These are phyloP conservation scores for Eumacrocentrus americanus DNA, from an alignment of 2,888 invertebrate species.

Conservation along the genomic window DNA sequence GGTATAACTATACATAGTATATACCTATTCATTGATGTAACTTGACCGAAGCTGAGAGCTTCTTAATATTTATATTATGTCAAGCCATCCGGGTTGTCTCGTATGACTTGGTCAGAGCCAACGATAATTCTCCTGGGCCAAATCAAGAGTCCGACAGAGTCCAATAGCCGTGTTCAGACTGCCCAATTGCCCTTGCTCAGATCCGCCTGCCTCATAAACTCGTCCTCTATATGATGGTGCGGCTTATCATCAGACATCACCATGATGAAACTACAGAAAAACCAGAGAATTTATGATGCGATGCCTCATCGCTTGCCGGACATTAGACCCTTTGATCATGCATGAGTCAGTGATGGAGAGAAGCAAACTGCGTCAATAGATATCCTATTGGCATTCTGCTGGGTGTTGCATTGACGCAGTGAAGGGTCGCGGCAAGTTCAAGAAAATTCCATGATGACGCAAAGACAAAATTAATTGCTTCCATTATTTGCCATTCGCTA, in stretches of 20 bases:
- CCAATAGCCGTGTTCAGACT: conserved; percentile 51
- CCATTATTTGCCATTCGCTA: too few relatives aligned
- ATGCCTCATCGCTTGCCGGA: too few relatives aligned
- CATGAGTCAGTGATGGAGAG: too few relatives aligned
- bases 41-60: neutral
- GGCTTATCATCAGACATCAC: neutral
- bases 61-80: conserved; percentile 33
- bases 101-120: conserved; percentile 31
- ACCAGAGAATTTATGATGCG: too few relatives aligned
- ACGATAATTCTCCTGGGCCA: conserved; percentile 52
- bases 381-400: conserved; percentile 15
- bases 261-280: neutral
- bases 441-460: conserved; percentile 8
- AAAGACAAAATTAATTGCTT: neutral
- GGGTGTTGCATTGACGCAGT: conserved; percentile 15
- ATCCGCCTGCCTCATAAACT: conserved; percentile 44
- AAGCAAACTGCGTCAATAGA: too few relatives aligned
- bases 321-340: too few relatives aligned
- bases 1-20: too few relatives aligned
- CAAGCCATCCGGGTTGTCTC: too few relatives aligned
- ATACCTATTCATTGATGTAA: too few relatives aligned
- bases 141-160: conserved; percentile 57
- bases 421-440: conserved; percentile 12
- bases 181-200: conserved; percentile 39
- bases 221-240: too few relatives aligned